Evolutionary conservation across 2,888 invertebrate species (phyloP).

Genomic region (Phyllotreta striolata): DNA sequence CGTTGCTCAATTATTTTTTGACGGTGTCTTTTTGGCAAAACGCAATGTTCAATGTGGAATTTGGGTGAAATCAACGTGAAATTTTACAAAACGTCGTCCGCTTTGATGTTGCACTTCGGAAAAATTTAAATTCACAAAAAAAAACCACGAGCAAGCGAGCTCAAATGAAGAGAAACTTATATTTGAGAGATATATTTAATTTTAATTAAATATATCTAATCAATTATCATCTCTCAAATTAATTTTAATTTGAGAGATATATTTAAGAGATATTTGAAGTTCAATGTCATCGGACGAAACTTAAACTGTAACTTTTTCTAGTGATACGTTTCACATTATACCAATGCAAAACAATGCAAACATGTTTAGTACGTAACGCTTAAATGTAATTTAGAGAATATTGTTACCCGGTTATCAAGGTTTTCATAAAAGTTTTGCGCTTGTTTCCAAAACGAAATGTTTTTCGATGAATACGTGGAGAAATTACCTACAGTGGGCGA

Average conservation of each 20-base stretch:
- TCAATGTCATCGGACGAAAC: too few species aligned
- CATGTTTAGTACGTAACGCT: slow-evolving; percentile 42
- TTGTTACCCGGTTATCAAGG: slow-evolving; percentile 55
- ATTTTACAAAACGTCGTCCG: slow-evolving; percentile 25
- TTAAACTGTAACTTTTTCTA: slow-evolving; percentile 29
- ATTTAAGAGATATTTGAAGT: too few species aligned
- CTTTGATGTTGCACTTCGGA: not conserved
- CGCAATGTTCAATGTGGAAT: slow-evolving; percentile 62
- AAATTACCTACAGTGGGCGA: not conserved
- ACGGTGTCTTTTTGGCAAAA: slow-evolving; percentile 60
- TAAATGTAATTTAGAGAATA: slow-evolving; percentile 39
- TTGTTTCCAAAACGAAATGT: slow-evolving; percentile 32
- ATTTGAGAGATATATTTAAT: too few species aligned
- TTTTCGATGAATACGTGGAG: not conserved
- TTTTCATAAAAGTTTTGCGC: slow-evolving; percentile 42
- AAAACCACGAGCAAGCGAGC: not conserved
- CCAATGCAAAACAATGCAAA: slow-evolving; percentile 56
- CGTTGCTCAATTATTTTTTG: slow-evolving; percentile 59
- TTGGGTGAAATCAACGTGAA: slow-evolving; percentile 62
- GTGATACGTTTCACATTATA: slow-evolving; percentile 40
- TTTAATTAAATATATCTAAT: too few species aligned
- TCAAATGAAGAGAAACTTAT: too few species aligned
- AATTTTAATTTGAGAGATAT: too few species aligned
- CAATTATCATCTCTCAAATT: too few species aligned
- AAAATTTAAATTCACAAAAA: not conserved